A percentile compares a stretch with the other conserved stretches of the same genome.
These are phyloP conservation scores for Ginglymostoma cirratum DNA, from an alignment of 2,113 vertebrate genomes.

Conservation along the genomic window DNA sequence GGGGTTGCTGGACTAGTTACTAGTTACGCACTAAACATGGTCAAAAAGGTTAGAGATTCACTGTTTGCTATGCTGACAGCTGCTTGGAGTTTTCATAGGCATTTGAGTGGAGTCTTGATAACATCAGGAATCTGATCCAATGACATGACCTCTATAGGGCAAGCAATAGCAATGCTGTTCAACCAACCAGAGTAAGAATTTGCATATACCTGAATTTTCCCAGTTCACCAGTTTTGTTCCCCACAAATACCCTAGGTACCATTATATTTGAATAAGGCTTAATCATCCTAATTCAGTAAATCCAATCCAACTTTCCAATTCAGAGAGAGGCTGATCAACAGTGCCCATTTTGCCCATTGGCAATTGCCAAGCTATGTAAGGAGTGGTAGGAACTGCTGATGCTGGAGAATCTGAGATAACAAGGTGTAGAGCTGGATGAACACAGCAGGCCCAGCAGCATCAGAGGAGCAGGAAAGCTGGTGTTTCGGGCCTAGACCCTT, in stretches of 20 bases:
- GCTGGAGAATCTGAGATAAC: too few relatives aligned
- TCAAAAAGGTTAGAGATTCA: neutral
- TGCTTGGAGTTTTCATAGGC: neutral
- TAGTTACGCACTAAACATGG: neutral
- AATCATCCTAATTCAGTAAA: neutral
- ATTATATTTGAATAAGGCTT: neutral
- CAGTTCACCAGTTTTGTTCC: neutral
- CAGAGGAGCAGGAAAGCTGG: too few relatives aligned
- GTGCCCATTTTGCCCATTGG: neutral
- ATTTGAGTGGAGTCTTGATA: neutral
- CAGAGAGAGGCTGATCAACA: neutral
- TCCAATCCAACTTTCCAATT: neutral
- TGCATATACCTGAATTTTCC: neutral
- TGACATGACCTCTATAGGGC: too few relatives aligned
- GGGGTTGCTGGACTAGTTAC: neutral
- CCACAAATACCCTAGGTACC: neutral
- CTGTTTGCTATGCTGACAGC: neutral
- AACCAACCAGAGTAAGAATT: neutral
- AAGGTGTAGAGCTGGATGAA: too few relatives aligned
- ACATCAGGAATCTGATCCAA: neutral
- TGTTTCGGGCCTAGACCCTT: too few relatives aligned
- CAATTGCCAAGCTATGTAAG: neutral
- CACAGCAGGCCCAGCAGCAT: too few relatives aligned
- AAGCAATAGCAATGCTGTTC: neutral
- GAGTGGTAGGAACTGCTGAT: too few relatives aligned